Percentiles rank a stretch among this genome's conserved stretches.
Conservation (phyloP, 2,113 vertebrate species). For the Oreotrochilus melanogaster region DNA sequence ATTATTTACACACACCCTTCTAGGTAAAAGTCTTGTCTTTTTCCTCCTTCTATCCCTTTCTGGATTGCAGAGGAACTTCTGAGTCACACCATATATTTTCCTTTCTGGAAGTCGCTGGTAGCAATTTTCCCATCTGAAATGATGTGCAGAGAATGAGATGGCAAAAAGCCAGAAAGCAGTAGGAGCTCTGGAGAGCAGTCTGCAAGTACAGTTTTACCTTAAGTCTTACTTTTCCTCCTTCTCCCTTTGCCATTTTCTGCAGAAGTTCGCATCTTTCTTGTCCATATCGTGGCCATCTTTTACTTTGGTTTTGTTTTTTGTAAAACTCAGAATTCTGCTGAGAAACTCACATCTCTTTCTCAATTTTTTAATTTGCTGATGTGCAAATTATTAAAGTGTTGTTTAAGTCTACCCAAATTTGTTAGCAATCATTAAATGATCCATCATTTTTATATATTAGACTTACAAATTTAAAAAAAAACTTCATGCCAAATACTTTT, state of each 20-base stretch:
- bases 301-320: neutral
- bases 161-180: neutral
- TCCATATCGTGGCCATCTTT: neutral
- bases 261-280: neutral
- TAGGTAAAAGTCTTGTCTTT: neutral
- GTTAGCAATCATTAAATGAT: neutral
- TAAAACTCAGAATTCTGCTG: neutral
- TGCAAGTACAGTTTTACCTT: neutral
- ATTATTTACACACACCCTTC: neutral
- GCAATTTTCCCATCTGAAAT: slow-evolving; percentile 46
- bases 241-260: neutral
- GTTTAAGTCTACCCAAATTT: neutral
- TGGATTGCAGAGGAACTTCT: slow-evolving; percentile 1
- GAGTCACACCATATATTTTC: slow-evolving; percentile 50
- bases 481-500: neutral
- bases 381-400: neutral
- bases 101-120: slow-evolving; percentile 49
- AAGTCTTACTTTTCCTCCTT: neutral
- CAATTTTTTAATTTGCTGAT: neutral
- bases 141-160: slow-evolving; percentile 7
- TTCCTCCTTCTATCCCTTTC: neutral
- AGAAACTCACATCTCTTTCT: neutral
- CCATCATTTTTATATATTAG: neutral
- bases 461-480: neutral
- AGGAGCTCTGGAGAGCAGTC: neutral